A percentile compares a stretch with the other conserved stretches of the same genome.
Evolutionary conservation across 2,113 vertebrate species (phyloP).

Genomic region (Poeciliopsis occidentalis): DNA sequence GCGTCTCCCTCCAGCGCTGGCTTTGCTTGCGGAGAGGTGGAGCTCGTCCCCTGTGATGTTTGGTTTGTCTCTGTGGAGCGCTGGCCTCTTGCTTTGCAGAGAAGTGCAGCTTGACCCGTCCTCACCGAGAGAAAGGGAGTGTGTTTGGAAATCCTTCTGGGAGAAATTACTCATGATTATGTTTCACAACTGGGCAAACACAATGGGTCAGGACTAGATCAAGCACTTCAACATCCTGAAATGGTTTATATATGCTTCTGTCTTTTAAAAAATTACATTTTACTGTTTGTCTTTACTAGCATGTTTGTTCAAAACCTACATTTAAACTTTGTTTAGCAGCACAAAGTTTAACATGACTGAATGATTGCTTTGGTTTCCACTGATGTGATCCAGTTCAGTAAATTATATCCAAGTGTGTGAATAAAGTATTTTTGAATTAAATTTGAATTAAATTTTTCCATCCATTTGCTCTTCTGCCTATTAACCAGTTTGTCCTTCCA

Average conservation of each 20-base stretch:
- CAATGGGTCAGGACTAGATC: constrained; percentile 4
- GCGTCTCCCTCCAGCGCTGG: constrained; percentile 16
- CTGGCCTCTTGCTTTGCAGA: neutral
- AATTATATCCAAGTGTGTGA: no score
- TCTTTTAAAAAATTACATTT: neutral
- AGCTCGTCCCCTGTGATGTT: constrained; percentile 24
- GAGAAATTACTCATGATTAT: constrained; percentile 14
- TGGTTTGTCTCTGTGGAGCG: constrained; percentile 22
- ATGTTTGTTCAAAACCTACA: no score
- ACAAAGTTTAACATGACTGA: no score
- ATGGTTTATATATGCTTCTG: neutral
- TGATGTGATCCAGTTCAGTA: no score
- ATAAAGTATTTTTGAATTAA: no score
- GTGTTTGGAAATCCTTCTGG: constrained; percentile 3
- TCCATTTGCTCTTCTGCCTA: no score
- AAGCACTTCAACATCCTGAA: neutral
- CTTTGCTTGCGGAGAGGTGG: constrained; percentile 34
- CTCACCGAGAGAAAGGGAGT: constrained; percentile 5
- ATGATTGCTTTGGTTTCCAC: no score
- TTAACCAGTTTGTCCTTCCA: no score
- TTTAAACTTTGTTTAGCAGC: no score
- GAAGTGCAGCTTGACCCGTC: constrained; percentile 8
- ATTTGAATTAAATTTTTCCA: no score
- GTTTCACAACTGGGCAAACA: neutral
- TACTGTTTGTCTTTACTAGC: neutral